Evolutionary conservation across 2,888 invertebrate species (phyloP).

Genomic region (Ormyrus labotus): DNA sequence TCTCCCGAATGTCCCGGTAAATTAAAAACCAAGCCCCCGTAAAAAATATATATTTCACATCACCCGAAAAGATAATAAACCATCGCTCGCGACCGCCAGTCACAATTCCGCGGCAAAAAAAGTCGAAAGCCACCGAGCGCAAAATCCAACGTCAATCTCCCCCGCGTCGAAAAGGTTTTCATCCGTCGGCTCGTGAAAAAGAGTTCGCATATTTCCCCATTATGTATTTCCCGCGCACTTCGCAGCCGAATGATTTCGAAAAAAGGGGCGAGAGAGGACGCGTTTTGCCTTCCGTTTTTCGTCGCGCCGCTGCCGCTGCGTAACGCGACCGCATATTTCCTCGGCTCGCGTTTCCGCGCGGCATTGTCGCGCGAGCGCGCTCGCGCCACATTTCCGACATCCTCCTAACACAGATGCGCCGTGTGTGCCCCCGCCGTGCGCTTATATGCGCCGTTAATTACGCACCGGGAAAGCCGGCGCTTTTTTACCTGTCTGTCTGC

Average conservation of each 20-base stretch:
- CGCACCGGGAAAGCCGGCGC: slow-evolving; percentile 18
- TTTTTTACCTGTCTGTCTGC: not conserved
- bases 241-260: slow-evolving; percentile 32
- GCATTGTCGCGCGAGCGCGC: slow-evolving; percentile 72
- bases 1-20: no score
- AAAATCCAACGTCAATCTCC: not conserved
- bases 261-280: not conserved
- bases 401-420: slow-evolving; percentile 59
- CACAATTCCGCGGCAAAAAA: not conserved
- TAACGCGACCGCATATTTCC: slow-evolving; percentile 61
- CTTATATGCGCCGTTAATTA: slow-evolving; percentile 2
- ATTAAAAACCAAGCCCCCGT: no score
- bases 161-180: not conserved
- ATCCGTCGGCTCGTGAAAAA: not conserved
- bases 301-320: not conserved
- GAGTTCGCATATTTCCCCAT: not conserved
- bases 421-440: not conserved
- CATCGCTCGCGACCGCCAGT: not conserved
- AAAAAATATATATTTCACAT: no score
- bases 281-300: not conserved
- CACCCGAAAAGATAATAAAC: not conserved
- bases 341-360: slow-evolving; percentile 53
- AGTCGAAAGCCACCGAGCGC: not conserved
- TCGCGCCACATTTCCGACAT: slow-evolving; percentile 63
- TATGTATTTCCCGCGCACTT: not conserved